Base-by-base conservation (phyloP, 2,113 vertebrate species). In the Odobenus rosmarus region DNA sequence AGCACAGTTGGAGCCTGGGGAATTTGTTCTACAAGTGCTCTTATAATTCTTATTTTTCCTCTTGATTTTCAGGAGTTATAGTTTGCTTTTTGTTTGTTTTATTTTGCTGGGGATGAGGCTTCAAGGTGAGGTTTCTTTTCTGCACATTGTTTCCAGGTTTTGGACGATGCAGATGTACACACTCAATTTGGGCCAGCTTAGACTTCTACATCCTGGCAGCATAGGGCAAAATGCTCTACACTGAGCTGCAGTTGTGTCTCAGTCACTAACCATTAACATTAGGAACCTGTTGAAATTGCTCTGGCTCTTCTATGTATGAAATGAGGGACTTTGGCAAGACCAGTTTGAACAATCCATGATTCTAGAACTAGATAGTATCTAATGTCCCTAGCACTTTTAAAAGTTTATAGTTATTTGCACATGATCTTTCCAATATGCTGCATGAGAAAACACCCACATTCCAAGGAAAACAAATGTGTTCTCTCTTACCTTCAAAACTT, bases 71-170 rank as follows among this genome's bases (percentile, higher is more conserved):
- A 42, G 42, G 9, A 46, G 11, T 31, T 42, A 57, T 82, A 76
- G 46, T 59, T 82, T 88, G 61, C 6, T n/a, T 92, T 96, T 72
- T 51, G 21, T 49, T 82, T 46, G 4, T 74, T 74, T 90, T 94
- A 51, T 53, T 81, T 88, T 95, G 13, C 5, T 36, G 42, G 53
- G 71, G 11, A 1, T 33, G 13, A 67, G 39, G 19, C 39, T 51
- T 88, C 51, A n/a, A 19, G 61, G 49, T 23, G 59, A 85, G 4
- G 7, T 39, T 89, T 92, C n/a, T 62, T 79, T 95, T 61, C 24
- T 26, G 39, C 9, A 31, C 5, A 2, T 23, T 14, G 3, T 59
- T 55, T 33, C 13, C 51, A 71, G 57, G 28, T 46, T 91, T 87
- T 64, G n/a, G 57, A 49, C 0, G 0, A 23, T 49, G 7, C 42